phyloP scores from a whole-genome alignment of 2,113 vertebrate species.

The Cathartes aura region DNA sequence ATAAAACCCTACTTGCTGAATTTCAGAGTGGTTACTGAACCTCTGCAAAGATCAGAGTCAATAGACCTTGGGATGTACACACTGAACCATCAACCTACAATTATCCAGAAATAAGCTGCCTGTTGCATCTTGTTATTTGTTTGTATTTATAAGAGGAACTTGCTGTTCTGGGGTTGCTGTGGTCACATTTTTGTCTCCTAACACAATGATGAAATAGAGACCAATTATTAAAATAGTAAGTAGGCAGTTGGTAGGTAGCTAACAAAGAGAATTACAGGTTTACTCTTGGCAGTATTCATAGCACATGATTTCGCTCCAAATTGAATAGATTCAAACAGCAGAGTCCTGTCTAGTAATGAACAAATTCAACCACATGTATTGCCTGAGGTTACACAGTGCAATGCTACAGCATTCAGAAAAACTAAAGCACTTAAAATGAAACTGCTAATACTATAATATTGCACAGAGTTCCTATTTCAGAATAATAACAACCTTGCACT shows the following conservation, averaged over 20 bases:
- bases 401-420: neutral
- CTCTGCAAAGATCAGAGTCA: neutral
- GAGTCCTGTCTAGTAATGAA: neutral
- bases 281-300: neutral
- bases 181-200: constrained; percentile 4
- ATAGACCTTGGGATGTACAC: neutral
- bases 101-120: neutral
- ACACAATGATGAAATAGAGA: neutral
- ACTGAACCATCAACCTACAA: neutral
- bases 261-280: neutral
- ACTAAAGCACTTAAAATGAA: neutral
- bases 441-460: neutral
- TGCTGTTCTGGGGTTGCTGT: neutral
- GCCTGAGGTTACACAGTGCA: neutral
- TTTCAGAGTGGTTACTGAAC: neutral
- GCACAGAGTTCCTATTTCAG: neutral
- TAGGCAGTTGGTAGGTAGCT: neutral
- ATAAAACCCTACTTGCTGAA: neutral
- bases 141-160: neutral
- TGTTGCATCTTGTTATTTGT: neutral
- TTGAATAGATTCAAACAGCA: neutral
- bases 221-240: neutral
- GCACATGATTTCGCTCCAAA: neutral
- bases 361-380: neutral
- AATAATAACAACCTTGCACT: neutral